Evolutionary conservation across 2,113 vertebrate species (phyloP).

Genomic region (Apaloderma vittatum): DNA sequence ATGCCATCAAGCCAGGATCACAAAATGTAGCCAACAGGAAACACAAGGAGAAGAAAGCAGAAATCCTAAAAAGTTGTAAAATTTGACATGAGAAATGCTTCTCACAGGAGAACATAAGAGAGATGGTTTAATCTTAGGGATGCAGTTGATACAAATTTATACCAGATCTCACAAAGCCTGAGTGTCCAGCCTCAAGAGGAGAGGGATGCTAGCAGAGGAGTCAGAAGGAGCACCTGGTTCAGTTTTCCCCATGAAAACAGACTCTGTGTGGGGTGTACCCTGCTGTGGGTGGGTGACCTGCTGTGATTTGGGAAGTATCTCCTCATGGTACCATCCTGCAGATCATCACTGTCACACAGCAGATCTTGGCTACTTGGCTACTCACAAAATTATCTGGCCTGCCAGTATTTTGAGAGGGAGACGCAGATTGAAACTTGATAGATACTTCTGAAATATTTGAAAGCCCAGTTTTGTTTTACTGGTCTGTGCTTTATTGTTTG

Average conservation of each 20-base stretch:
- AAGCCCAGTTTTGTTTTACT: background rate
- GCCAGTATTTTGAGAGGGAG: background rate
- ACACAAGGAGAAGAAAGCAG: background rate
- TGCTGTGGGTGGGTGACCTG: background rate
- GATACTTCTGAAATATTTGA: background rate
- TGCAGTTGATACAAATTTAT: background rate
- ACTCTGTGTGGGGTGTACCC: background rate
- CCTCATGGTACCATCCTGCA: background rate
- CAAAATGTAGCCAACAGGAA: background rate
- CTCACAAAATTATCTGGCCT: background rate
- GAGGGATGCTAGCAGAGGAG: background rate
- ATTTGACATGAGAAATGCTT: background rate
- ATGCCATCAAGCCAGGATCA: fast-evolving
- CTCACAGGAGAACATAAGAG: background rate
- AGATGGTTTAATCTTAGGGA: background rate
- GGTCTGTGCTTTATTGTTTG: background rate
- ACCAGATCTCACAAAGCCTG: background rate
- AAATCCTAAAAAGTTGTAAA: background rate
- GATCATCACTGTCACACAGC: background rate
- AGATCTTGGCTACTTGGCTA: background rate
- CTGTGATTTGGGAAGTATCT: background rate
- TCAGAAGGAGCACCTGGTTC: background rate
- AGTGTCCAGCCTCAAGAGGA: background rate
- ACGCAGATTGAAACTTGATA: background rate
- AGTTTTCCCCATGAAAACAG: background rate